phyloP scores from a whole-genome alignment of 1,140 invertebrate species.

The Nixonia krombeini region DNA sequence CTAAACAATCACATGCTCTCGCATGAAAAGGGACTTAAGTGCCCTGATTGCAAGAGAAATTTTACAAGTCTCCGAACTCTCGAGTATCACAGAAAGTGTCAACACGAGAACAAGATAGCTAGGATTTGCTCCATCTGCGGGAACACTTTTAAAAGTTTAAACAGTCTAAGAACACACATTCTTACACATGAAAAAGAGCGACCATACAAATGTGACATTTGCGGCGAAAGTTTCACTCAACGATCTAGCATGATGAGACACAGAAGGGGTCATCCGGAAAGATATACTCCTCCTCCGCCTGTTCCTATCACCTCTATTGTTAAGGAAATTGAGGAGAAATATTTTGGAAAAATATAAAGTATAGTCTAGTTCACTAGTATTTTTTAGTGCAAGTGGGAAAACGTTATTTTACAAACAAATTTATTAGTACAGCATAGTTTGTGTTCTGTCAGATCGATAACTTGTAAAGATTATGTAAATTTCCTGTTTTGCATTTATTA shows the following conservation, averaged over 20 bases:
- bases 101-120: constrained; percentile 66
- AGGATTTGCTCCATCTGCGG: constrained; percentile 73
- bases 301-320: constrained; percentile 18
- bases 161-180: constrained; percentile 69
- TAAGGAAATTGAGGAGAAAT: constrained; percentile 11
- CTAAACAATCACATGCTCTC: constrained; percentile 67
- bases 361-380: too few species aligned
- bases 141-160: constrained; percentile 54
- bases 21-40: constrained; percentile 60
- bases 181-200: constrained; percentile 76
- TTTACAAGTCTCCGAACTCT: constrained; percentile 58
- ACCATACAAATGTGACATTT: constrained; percentile 73
- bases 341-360: not conserved
- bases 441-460: too few species aligned
- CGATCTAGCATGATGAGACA: constrained; percentile 50
- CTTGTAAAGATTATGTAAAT: too few species aligned
- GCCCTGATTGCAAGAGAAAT: constrained; percentile 53
- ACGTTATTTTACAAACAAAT: not conserved
- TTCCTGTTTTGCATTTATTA: too few species aligned
- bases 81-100: constrained; percentile 71
- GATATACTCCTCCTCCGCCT: constrained; percentile 15
- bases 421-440: too few species aligned
- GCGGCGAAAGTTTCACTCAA: constrained; percentile 54
- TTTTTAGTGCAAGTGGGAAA: not conserved
- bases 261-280: constrained; percentile 41